Evolutionary conservation across 2,888 invertebrate species (phyloP).

Genomic region (Trissolcus japonicus): DNA sequence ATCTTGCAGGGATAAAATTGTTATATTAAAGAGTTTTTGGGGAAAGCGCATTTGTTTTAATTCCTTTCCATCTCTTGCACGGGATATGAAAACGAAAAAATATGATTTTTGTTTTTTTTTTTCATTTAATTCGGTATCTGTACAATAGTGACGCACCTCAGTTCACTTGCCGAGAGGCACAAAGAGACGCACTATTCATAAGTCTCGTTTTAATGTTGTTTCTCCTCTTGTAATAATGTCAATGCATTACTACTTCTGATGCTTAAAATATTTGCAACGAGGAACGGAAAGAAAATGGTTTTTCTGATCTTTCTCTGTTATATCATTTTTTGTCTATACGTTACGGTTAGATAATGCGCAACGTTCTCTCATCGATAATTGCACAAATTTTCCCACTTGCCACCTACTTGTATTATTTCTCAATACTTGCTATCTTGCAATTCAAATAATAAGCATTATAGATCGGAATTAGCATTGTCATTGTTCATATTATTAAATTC

Average conservation of each 20-base stretch:
- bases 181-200: conserved; percentile 49
- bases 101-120: conserved; percentile 34
- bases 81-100: conserved; percentile 55
- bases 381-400: conserved; percentile 39
- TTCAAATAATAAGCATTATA: too few species aligned
- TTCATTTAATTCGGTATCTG: conserved; percentile 58
- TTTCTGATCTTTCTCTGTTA: conserved; percentile 50
- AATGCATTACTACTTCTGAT: conserved; percentile 10
- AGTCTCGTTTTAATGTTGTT: conserved; percentile 32
- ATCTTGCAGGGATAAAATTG: conserved; percentile 25
- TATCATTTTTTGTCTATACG: conserved; percentile 35
- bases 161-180: conserved; percentile 22
- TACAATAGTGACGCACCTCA: conserved; percentile 50
- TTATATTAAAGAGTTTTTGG: conserved; percentile 26
- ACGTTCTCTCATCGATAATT: conserved; percentile 48
- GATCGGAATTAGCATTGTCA: too few species aligned
- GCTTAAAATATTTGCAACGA: conserved; percentile 43
- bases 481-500: too few species aligned
- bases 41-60: conserved; percentile 46
- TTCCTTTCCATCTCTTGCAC: conserved; percentile 12
- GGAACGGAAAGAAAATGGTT: conserved; percentile 60
- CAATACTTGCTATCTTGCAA: background rate
- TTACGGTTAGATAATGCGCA: conserved; percentile 62
- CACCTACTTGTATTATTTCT: background rate
- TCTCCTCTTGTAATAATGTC: conserved; percentile 23